Percentiles rank a stretch among this genome's conserved stretches.
These are phyloP conservation scores for Hipparchia semele DNA, from an alignment of 2,888 invertebrate genomes.

Conservation along the genomic window DNA sequence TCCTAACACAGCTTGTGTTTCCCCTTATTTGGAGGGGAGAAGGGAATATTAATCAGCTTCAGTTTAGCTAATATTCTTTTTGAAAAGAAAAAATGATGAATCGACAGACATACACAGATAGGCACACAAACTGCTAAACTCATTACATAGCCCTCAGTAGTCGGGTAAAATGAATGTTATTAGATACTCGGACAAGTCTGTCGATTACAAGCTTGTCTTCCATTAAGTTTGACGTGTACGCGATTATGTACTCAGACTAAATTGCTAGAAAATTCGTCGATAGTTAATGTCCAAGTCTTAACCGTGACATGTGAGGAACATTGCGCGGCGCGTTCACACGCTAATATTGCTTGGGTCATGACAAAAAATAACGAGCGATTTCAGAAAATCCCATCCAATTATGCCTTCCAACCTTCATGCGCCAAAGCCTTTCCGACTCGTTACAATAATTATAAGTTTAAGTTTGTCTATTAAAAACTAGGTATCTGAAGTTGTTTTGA, in stretches of 20 bases:
- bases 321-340: constrained; percentile 52
- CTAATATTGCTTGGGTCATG: constrained; percentile 21
- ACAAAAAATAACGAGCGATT: constrained; percentile 11
- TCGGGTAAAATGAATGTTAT: constrained; percentile 3
- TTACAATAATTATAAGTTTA: neutral
- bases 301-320: constrained; percentile 63
- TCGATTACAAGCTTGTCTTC: constrained; percentile 49
- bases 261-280: constrained; percentile 76
- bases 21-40: too few relatives aligned
- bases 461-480: too few relatives aligned
- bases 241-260: constrained; percentile 81
- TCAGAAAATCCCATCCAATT: constrained; percentile 16
- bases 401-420: neutral
- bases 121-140: too few relatives aligned
- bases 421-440: neutral
- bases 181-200: constrained; percentile 3
- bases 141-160: too few relatives aligned
- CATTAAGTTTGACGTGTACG: constrained; percentile 79
- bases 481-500: too few relatives aligned
- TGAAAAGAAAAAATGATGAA: neutral
- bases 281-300: constrained; percentile 68
- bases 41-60: too few relatives aligned
- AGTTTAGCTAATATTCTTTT: too few relatives aligned
- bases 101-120: neutral
- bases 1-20: too few relatives aligned